Evolutionary conservation across 2,888 invertebrate species (phyloP).

Genomic region (Meganola albula): DNA sequence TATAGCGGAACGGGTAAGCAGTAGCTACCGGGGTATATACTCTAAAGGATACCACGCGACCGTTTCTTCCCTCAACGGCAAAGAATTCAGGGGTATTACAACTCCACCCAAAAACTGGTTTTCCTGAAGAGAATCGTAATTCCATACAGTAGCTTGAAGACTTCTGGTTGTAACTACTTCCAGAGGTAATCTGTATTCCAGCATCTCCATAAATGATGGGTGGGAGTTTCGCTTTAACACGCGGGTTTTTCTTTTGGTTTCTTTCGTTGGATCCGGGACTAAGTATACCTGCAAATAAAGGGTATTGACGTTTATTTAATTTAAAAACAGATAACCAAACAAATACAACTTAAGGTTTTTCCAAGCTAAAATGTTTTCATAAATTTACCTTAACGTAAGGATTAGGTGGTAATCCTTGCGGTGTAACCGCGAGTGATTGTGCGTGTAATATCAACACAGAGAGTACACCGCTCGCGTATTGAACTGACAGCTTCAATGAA

Average conservation of each 20-base stretch:
- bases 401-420: constrained; percentile 89
- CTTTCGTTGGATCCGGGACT: constrained; percentile 93
- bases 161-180: constrained; percentile 85
- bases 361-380: not conserved
- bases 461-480: constrained; percentile 67
- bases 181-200: constrained; percentile 91
- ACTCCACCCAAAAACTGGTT: constrained; percentile 97
- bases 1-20: constrained; percentile 51
- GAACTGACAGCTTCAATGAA: constrained; percentile 66
- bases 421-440: constrained; percentile 87
- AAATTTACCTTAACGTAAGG: constrained; percentile 88
- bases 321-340: no score
- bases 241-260: constrained; percentile 97
- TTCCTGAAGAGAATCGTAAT: constrained; percentile 94
- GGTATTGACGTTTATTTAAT: no score
- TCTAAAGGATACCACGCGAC: constrained; percentile 91
- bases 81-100: constrained; percentile 83
- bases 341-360: no score
- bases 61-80: constrained; percentile 87
- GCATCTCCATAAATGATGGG: constrained; percentile 98
- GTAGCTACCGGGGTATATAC: constrained; percentile 70
- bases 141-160: constrained; percentile 96
- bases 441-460: constrained; percentile 86
- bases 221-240: constrained; percentile 94
- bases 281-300: constrained; percentile 88